phyloP scores from a whole-genome alignment of 2,797 vertebrate species.

The Ctenosaura bakeri region DNA sequence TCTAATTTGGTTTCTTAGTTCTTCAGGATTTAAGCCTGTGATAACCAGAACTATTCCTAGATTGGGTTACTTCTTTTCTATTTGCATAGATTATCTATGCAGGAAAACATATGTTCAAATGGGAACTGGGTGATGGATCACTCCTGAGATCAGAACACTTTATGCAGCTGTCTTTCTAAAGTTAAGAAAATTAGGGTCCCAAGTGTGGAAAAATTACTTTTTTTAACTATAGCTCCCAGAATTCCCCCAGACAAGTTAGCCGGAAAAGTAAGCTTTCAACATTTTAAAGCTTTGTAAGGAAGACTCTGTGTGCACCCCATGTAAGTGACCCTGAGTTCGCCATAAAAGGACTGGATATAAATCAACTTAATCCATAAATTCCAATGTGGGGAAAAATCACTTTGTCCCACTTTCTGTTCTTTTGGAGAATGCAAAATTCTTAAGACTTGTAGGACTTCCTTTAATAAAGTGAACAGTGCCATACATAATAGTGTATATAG shows the following conservation, averaged over 20 bases:
- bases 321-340: not conserved
- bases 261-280: too few relatives aligned
- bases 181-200: not conserved
- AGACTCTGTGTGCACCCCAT: not conserved
- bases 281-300: not conserved
- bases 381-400: not conserved
- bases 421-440: too few relatives aligned
- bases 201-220: not conserved
- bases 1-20: not conserved
- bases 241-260: too few relatives aligned
- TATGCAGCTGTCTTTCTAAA: not conserved
- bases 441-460: too few relatives aligned
- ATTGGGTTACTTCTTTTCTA: not conserved
- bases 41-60: not conserved
- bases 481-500: too few relatives aligned
- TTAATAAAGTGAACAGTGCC: too few relatives aligned
- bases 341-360: not conserved
- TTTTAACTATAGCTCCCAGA: too few relatives aligned
- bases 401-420: too few relatives aligned
- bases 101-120: slow-evolving; percentile 1
- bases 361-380: not conserved
- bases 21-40: not conserved
- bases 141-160: not conserved
- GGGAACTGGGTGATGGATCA: slow-evolving; percentile 8
- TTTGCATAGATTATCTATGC: not conserved